phyloP scores from a whole-genome alignment of 2,797 vertebrate genomes.

The Pangasius krempfi region DNA sequence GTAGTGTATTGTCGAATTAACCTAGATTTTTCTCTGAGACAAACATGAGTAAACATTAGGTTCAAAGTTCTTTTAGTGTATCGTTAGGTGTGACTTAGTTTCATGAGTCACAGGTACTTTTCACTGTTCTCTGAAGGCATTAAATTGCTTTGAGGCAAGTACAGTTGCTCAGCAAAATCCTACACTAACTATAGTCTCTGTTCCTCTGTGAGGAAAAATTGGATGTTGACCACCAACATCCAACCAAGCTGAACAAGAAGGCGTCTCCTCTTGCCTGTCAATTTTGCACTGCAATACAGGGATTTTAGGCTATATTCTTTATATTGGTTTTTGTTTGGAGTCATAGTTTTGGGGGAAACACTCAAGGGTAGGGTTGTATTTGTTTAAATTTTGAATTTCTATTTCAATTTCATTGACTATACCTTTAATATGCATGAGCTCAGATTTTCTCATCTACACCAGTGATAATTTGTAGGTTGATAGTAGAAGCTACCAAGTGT shows the following conservation, averaged over 20 bases:
- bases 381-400: constrained; percentile 1
- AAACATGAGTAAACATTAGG: not conserved
- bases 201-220: not conserved
- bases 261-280: not conserved
- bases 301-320: not conserved
- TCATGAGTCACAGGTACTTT: not conserved
- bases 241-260: not conserved
- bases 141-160: not conserved
- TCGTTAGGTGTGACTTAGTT: constrained; percentile 14
- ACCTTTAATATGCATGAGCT: not conserved
- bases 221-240: not conserved
- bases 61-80: constrained; percentile 20
- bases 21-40: not conserved
- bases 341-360: not conserved
- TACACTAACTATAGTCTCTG: not conserved
- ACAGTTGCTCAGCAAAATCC: not conserved
- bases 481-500: not conserved
- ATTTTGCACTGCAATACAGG: not conserved
- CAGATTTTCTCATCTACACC: not conserved
- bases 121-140: not conserved
- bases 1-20: not conserved
- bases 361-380: not conserved
- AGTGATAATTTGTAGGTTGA: not conserved
- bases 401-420: not conserved
- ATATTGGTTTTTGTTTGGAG: not conserved